A percentile compares a stretch with the other conserved stretches of the same genome.
phyloP scores from a whole-genome alignment of 2,888 invertebrate species.

The Drosophila parthenogenetica region DNA sequence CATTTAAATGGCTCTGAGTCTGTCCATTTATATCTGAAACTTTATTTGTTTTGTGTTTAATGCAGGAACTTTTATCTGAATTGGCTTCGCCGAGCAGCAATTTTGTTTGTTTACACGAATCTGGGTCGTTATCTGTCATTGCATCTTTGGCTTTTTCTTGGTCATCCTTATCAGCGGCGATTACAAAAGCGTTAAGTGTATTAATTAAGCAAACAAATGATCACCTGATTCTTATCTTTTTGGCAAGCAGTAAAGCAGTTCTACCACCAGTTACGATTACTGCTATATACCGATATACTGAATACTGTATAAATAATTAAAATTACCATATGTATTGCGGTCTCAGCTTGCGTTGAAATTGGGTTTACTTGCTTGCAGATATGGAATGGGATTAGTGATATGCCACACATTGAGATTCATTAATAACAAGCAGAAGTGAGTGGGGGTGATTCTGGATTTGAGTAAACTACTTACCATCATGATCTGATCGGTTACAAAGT shows the following conservation, averaged over 20 bases:
- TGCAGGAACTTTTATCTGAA: constrained; percentile 54
- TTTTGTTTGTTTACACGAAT: constrained; percentile 41
- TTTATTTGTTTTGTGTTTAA: constrained; percentile 69
- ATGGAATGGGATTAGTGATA: constrained; percentile 49
- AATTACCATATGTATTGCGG: constrained; percentile 51
- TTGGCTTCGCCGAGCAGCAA: constrained; percentile 38
- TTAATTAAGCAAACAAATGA: constrained; percentile 4
- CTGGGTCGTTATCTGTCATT: constrained; percentile 34
- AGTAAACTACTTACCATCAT: constrained; percentile 64
- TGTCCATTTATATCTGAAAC: constrained; percentile 63
- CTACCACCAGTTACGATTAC: neutral
- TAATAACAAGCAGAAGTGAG: constrained; percentile 7
- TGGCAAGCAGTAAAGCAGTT: constrained; percentile 5
- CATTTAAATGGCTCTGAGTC: constrained; percentile 1
- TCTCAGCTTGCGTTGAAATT: constrained; percentile 54
- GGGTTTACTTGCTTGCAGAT: constrained; percentile 82
- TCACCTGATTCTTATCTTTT: neutral
- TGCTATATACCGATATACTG: neutral
- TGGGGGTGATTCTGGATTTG: neutral
- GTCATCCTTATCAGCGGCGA: constrained; percentile 60
- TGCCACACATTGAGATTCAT: constrained; percentile 19
- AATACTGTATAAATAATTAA: too few relatives aligned
- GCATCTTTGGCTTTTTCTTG: constrained; percentile 29
- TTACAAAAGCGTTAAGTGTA: constrained; percentile 30
- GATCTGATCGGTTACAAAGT: constrained; percentile 77